phyloP scores from a whole-genome alignment of 2,888 invertebrate species.

The Macrophya annulata region DNA sequence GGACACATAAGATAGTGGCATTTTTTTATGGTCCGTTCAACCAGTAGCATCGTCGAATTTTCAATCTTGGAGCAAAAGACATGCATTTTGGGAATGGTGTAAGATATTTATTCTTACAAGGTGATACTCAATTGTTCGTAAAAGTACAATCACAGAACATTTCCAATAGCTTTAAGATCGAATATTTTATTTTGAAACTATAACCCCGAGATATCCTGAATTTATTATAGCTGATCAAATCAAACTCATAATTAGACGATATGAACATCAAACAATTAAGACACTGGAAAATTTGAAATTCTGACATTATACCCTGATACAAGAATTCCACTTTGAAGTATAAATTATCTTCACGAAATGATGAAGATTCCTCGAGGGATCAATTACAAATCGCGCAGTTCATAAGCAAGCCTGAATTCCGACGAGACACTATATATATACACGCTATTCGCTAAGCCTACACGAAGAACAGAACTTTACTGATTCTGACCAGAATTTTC shows the following conservation, averaged over 20 bases:
- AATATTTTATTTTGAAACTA: not conserved
- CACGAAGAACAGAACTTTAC: not conserved
- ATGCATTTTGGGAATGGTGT: not conserved
- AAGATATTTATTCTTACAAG: not conserved
- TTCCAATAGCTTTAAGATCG: not conserved
- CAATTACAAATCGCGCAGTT: conserved; percentile 18
- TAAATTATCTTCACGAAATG: not conserved
- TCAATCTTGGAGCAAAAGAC: not conserved
- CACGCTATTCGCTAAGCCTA: not conserved
- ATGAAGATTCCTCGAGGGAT: conserved; percentile 3
- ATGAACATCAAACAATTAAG: not conserved
- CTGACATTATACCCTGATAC: not conserved
- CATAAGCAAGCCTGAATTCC: conserved; percentile 14
- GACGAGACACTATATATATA: conserved; percentile 3
- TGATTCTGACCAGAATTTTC: not conserved
- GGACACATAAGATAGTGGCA: not conserved
- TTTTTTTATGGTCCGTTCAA: too few species aligned
- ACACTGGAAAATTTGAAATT: not conserved
- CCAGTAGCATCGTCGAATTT: not conserved
- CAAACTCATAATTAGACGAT: not conserved
- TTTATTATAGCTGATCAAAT: not conserved
- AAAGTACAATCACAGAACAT: not conserved
- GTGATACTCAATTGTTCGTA: not conserved
- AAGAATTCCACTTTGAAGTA: not conserved
- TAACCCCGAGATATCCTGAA: not conserved